Evolutionary conservation across 1,140 invertebrate genomes (phyloP), one percentile per base, ranked within the genome.

Genomic region (Chironomus tepperi): DNA sequence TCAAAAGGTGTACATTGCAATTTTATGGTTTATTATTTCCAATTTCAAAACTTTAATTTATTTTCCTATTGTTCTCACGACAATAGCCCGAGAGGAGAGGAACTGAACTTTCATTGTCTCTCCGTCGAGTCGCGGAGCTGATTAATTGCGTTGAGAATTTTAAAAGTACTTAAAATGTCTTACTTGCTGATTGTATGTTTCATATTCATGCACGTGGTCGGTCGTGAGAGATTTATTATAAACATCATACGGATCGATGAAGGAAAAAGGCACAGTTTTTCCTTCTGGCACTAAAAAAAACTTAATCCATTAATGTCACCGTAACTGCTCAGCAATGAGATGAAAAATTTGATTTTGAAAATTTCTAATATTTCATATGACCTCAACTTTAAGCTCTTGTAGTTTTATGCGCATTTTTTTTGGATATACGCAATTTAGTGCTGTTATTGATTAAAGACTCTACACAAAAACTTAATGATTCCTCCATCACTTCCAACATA

Each of bases 231-330:
- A 57, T 57, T 57, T 57, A 57, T 57, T 57, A 57, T 12, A 57
- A 57, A 57, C 24, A 57, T n/a, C n/a, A 47, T 47, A 15, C 47
- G n/a, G 10, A 57, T 47, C n/a, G 15, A 57, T 15, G 47, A n/a
- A n/a, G 8, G 1, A 12, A 57, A 57, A 57, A 57, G 12, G 47
- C 12, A 57, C 12, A 57, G n/a, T 57, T 57, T 57, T 34, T 34
- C 5, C 24, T 5, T 34, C 47, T 57, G 47, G 47, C 47, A 57
- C 24, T 34, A 34, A 57, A n/a, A n/a, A 1, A n/a, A 57, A 57
- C 9, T 57, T 57, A 57, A 57, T 57, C 47, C 47, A 57, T 57
- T 57, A 57, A 57, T 57, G 47, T 57, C 47, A 57, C 47, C n/a
- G 47, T 34, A 34, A 34, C 47, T 57, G 47, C 12, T 57, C 47